phyloP scores from a whole-genome alignment of 2,888 invertebrate genomes.

The Zhuqinia jingwanae region DNA sequence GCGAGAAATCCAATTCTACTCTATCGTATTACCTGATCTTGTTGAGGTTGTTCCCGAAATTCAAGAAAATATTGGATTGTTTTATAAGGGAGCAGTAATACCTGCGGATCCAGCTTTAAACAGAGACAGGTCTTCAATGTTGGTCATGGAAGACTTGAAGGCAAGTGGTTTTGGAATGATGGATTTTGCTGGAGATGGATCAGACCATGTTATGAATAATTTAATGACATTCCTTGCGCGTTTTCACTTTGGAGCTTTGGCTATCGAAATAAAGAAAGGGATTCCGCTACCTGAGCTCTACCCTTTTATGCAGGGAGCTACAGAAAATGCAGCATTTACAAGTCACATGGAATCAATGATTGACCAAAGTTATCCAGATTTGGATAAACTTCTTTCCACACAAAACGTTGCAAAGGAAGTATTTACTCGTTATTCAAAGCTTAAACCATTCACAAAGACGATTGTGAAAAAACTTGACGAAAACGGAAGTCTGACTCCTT shows the following conservation, averaged over 20 bases:
- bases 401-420: constrained; percentile 29
- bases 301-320: constrained; percentile 63
- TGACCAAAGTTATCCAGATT: constrained; percentile 34
- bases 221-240: constrained; percentile 72
- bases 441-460: constrained; percentile 38
- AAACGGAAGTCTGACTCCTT: constrained; percentile 37
- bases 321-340: constrained; percentile 1
- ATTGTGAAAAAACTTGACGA: constrained; percentile 60
- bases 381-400: constrained; percentile 56
- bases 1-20: constrained; percentile 72
- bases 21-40: constrained; percentile 50
- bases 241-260: constrained; percentile 70
- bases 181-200: constrained; percentile 58
- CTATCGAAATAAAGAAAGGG: constrained; percentile 57
- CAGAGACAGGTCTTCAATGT: constrained; percentile 57
- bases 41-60: constrained; percentile 64
- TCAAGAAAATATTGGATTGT: constrained; percentile 59
- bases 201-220: constrained; percentile 40
- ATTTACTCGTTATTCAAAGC: constrained; percentile 47
- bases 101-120: not conserved
- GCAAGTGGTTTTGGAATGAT: constrained; percentile 70
- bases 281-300: constrained; percentile 63
- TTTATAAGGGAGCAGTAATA: constrained; percentile 50
- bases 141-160: constrained; percentile 74
- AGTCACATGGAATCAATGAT: constrained; percentile 35